phyloP scores from a whole-genome alignment of 1,140 invertebrate species.

The Drosophila bocqueti region DNA sequence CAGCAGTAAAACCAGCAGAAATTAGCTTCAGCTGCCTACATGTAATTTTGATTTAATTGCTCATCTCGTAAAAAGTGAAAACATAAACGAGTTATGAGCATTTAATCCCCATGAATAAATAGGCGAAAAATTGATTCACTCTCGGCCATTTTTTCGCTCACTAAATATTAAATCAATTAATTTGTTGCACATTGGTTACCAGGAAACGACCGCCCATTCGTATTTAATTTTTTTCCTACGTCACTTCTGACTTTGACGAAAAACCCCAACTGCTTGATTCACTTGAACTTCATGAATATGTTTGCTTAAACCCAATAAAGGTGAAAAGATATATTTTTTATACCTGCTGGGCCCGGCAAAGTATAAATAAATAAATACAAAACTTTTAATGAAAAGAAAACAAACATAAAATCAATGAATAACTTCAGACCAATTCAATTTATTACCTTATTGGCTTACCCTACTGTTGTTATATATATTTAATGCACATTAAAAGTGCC shows the following conservation, averaged over 20 bases:
- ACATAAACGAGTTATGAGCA: constrained; percentile 29
- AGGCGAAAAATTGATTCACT: constrained; percentile 27
- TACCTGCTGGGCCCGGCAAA: constrained; percentile 28
- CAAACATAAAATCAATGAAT: constrained; percentile 43
- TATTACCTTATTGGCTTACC: constrained; percentile 27
- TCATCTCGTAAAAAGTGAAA: constrained; percentile 40
- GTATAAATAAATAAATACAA: constrained; percentile 59
- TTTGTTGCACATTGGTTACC: constrained; percentile 42
- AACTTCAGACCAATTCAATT: constrained; percentile 28
- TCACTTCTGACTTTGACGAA: constrained; percentile 39
- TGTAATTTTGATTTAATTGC: constrained; percentile 31
- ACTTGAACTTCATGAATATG: constrained; percentile 20
- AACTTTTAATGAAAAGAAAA: constrained; percentile 77
- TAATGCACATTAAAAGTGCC: constrained; percentile 3
- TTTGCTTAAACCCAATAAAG: constrained; percentile 33
- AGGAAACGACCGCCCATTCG: constrained; percentile 44
- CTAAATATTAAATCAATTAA: constrained; percentile 61
- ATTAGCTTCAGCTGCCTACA: constrained; percentile 5
- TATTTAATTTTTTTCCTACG: constrained; percentile 15
- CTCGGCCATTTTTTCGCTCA: constrained; percentile 8
- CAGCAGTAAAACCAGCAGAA: constrained; percentile 11
- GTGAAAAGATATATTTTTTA: constrained; percentile 5
- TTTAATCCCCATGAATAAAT: constrained; percentile 37
- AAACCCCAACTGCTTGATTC: constrained; percentile 40
- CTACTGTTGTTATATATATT: constrained; percentile 10